Evolutionary conservation across 2,888 invertebrate species (phyloP).

Genomic region (Artemia sinica): DNA sequence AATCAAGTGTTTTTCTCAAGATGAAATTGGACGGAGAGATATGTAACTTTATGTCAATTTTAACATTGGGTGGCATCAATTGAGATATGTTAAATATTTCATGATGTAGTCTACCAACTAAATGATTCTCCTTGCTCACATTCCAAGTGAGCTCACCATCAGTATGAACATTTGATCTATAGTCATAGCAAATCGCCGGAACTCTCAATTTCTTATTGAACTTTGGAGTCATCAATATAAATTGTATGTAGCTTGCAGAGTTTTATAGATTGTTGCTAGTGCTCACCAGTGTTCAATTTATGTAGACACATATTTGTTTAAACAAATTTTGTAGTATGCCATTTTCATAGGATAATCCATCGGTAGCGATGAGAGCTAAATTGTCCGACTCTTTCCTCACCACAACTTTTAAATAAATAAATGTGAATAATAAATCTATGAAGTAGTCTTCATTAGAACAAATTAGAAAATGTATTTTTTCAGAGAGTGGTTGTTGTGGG

Average conservation of each 20-base stretch:
- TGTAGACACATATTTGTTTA: too few species aligned
- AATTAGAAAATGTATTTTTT: not conserved
- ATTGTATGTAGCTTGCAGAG: too few species aligned
- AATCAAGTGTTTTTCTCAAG: not conserved
- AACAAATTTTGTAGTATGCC: too few species aligned
- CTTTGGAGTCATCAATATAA: not conserved
- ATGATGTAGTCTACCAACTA: not conserved
- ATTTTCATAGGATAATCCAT: too few species aligned
- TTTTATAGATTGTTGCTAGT: too few species aligned
- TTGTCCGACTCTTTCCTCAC: not conserved
- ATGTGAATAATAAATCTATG: not conserved
- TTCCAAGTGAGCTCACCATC: not conserved
- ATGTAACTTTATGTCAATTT: not conserved
- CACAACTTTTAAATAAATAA: not conserved
- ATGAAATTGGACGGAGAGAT: not conserved
- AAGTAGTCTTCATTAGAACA: conserved; percentile 5
- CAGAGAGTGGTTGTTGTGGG: not conserved
- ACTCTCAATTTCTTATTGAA: not conserved
- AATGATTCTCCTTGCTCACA: not conserved
- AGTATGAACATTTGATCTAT: not conserved
- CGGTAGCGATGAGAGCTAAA: too few species aligned
- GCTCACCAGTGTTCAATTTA: too few species aligned
- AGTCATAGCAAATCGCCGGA: not conserved
- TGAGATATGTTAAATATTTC: not conserved
- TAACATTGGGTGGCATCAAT: conserved; percentile 8